Evolutionary conservation across 30 jellyfish, hydroid and myxozoan species (phyloP).

Genomic region (Aurelia aurita): DNA sequence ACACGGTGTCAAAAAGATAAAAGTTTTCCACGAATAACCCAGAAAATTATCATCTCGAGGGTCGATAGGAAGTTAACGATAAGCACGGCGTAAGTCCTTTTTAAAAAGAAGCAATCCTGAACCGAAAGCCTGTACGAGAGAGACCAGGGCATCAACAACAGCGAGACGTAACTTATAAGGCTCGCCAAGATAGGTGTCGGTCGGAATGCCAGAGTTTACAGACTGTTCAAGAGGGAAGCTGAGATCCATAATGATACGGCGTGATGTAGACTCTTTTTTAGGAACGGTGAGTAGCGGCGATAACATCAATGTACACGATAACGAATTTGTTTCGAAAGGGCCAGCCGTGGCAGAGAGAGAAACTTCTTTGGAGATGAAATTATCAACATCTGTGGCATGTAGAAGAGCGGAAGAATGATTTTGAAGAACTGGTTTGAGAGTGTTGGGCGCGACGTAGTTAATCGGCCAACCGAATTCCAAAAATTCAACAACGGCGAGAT

Average conservation of each 20-base stretch:
- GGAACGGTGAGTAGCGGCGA: too few relatives aligned
- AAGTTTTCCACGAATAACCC: neutral
- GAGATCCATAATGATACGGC: neutral
- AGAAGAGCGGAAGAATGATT: neutral
- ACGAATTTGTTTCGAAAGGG: neutral
- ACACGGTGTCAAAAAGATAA: neutral
- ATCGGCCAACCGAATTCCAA: neutral
- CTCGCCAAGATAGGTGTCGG: too few relatives aligned
- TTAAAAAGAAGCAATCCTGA: too few relatives aligned
- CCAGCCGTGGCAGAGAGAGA: neutral
- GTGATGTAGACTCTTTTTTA: neutral
- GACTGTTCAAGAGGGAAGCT: conserved; percentile 14
- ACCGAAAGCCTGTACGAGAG: conserved; percentile 2
- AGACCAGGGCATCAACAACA: conserved; percentile 5
- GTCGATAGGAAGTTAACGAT: neutral
- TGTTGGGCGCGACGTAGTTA: neutral
- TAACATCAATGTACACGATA: neutral
- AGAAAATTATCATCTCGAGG: neutral
- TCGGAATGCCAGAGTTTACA: conserved; percentile 16
- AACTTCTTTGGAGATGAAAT: neutral
- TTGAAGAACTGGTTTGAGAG: neutral
- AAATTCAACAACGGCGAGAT: too few relatives aligned
- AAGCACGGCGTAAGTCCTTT: neutral
- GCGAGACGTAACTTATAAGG: neutral
- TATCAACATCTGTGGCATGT: neutral